These are phyloP conservation scores for Ceramica pisi DNA, from an alignment of 2,888 invertebrate species.

Conservation along the genomic window DNA sequence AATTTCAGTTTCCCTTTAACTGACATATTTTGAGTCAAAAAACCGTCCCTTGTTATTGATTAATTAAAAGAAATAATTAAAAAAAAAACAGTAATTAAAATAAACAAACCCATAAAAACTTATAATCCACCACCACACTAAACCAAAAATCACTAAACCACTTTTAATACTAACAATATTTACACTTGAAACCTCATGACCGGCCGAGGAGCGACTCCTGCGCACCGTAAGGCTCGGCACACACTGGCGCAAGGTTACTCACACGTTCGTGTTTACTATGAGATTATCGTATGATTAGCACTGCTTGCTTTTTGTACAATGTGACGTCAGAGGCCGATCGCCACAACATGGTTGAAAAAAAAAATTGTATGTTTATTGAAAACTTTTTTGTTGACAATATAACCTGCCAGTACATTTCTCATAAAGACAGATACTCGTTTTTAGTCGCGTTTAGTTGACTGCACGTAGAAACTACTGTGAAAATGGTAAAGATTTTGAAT, in stretches of 20 bases:
- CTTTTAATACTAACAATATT: slow-evolving; percentile 25
- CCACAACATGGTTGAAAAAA: slow-evolving; percentile 7
- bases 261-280: slow-evolving; percentile 69
- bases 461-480: background rate
- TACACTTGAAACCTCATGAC: slow-evolving; percentile 35
- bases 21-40: background rate
- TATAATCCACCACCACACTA: slow-evolving; percentile 9
- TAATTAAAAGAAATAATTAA: background rate
- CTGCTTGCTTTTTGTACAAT: slow-evolving; percentile 64
- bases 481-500: slow-evolving; percentile 6
- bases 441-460: too few relatives aligned
- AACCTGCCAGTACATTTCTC: background rate
- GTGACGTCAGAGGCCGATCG: slow-evolving; percentile 62
- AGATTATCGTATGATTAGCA: slow-evolving; percentile 74
- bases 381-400: background rate
- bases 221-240: slow-evolving; percentile 69
- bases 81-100: background rate
- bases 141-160: slow-evolving; percentile 26
- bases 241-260: slow-evolving; percentile 68
- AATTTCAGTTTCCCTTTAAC: background rate
- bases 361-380: background rate
- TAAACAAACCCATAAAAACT: slow-evolving; percentile 6
- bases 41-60: too few relatives aligned
- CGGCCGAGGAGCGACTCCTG: slow-evolving; percentile 60
- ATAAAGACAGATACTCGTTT: too few relatives aligned